Base-by-base conservation (phyloP, 2,888 invertebrate species). In the Lasioglossum vierecki region DNA sequence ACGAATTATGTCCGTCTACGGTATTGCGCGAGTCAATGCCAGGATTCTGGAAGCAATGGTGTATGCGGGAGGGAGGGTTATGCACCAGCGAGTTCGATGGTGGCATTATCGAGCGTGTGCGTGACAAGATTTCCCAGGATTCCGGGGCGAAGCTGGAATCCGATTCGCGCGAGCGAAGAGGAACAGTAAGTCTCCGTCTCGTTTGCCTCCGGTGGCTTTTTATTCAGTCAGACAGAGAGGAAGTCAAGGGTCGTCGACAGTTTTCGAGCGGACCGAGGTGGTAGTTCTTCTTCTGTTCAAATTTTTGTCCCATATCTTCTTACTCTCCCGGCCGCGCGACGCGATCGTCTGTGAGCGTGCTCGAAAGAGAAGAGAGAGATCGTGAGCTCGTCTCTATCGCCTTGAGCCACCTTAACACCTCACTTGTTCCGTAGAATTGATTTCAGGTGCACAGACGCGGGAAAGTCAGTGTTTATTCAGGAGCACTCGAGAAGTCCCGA, bases 401-500 rank as follows among this genome's bases (percentile, higher is more conserved):
- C 76, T 70, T 73, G 88, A 90, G 87, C 86, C 80, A 87, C 83
- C 88, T 92, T 92, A 92, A 91, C 92, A 88, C 88, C 90, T 91
- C 89, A 83, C 87, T 90, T 91, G 88, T 88, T 88, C 89, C 86
- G 80, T 82, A 85, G 88, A 91, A 92, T 92, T 92, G 90, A 92
- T 92, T 92, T 80, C 84, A 86, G 85, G 74, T 71, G 80, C 87
- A 88, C 73, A 86, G 88, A 85, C 86, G 87, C 88, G 72, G 89
- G 86, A 88, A 92, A 92, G 91, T 91, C 91, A 88, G 91, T 93
- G 92, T 93, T 93, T 93, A 93, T 93, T 93, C 92, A 93, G 89
- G 92, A 88, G 84, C 87, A 82, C 83, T 71, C 83, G 84, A 84
- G 78, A 82, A 85, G 83, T 82, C 86, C 57, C 81, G 86, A 83